A percentile compares a stretch with the other conserved stretches of the same genome.
Conservation (phyloP, 2,797 vertebrate species). For the Sebastes diaconus region DNA sequence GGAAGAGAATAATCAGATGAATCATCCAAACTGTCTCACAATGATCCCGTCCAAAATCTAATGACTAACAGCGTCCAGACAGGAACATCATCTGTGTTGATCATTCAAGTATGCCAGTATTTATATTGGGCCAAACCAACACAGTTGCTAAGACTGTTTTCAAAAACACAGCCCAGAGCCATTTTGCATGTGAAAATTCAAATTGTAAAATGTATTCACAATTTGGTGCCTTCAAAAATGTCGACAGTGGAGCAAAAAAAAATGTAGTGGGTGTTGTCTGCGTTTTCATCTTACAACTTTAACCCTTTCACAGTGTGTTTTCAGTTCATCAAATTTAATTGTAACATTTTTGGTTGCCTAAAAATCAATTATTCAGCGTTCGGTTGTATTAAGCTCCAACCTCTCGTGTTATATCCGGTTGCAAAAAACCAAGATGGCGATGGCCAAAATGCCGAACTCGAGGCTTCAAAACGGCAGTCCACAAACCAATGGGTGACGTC, state of each 20-base stretch:
- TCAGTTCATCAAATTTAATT: too few relatives aligned
- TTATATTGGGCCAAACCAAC: background rate
- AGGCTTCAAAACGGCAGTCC: too few relatives aligned
- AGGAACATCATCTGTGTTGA: background rate
- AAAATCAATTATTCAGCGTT: too few relatives aligned
- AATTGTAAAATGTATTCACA: background rate
- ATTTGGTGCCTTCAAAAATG: background rate
- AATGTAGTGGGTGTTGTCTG: too few relatives aligned
- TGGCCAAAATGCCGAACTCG: fast-evolving
- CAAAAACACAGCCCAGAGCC: background rate
- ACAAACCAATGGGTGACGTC: too few relatives aligned
- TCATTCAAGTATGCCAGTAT: background rate
- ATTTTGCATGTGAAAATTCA: background rate
- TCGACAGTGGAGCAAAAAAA: fast-evolving
- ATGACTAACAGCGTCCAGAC: background rate
- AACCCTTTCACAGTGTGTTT: too few relatives aligned
- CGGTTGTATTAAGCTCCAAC: fast-evolving
- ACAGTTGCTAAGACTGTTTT: background rate
- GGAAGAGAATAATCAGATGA: background rate
- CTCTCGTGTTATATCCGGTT: fast-evolving
- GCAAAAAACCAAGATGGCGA: fast-evolving
- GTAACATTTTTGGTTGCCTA: too few relatives aligned
- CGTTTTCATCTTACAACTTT: too few relatives aligned
- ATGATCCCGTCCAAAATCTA: background rate
- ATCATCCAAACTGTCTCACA: conserved; percentile 18